A percentile compares a stretch with the other conserved stretches of the same genome.
Evolutionary conservation across 2,888 invertebrate genomes (phyloP).

Genomic region (Ephialtes manifestator): DNA sequence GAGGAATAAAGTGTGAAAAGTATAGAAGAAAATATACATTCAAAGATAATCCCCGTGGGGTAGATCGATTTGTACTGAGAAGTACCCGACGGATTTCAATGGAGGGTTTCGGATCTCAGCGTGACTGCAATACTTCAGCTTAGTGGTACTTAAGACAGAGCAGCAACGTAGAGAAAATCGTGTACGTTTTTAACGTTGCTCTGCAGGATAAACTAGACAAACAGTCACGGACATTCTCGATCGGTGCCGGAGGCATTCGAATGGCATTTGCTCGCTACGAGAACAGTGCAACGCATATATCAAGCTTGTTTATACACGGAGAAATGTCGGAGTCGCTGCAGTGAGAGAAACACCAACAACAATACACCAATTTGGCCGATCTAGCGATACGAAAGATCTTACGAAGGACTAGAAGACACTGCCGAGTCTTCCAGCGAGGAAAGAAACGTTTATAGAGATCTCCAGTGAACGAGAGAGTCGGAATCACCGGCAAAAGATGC

Average conservation of each 20-base stretch:
- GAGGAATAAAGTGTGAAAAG: constrained; percentile 2
- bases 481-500: constrained; percentile 6
- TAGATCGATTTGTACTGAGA: constrained; percentile 26
- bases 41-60: background rate
- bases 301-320: constrained; percentile 75
- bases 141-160: constrained; percentile 56
- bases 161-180: constrained; percentile 64
- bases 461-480: background rate
- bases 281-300: constrained; percentile 73
- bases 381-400: constrained; percentile 76
- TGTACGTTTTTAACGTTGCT: constrained; percentile 65
- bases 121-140: constrained; percentile 61
- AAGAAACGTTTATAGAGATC: constrained; percentile 9
- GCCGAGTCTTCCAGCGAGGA: background rate
- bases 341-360: constrained; percentile 70
- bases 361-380: constrained; percentile 79
- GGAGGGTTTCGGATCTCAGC: constrained; percentile 71
- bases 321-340: constrained; percentile 58
- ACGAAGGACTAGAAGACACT: constrained; percentile 45
- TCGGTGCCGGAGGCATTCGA: constrained; percentile 19
- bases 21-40: background rate
- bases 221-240: constrained; percentile 68
- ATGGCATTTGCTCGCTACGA: constrained; percentile 16
- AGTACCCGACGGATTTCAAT: constrained; percentile 66
- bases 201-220: constrained; percentile 70